phyloP scores from a whole-genome alignment of 2,797 vertebrate species.

The Zenarchopterus dispar region DNA sequence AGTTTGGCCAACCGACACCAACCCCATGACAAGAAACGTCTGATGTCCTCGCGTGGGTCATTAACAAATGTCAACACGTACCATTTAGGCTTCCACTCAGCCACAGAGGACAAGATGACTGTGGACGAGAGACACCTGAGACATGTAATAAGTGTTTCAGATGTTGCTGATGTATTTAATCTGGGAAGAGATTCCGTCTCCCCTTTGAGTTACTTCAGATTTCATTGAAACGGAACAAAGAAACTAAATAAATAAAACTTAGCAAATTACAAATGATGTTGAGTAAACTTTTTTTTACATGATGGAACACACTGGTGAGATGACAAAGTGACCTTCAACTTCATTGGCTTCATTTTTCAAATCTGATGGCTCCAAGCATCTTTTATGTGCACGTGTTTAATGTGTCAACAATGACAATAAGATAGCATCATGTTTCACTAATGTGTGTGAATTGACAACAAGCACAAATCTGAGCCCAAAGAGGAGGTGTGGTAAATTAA shows the following conservation, averaged over 20 bases:
- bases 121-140: slow-evolving; percentile 41
- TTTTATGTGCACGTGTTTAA: background rate
- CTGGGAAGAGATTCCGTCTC: slow-evolving; percentile 2
- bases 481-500: too few species aligned
- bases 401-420: background rate
- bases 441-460: too few species aligned
- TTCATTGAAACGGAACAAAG: background rate
- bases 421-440: too few species aligned
- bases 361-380: background rate
- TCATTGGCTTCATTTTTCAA: background rate
- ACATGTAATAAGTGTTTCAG: slow-evolving; percentile 44
- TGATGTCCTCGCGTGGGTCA: slow-evolving; percentile 61
- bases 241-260: too few species aligned
- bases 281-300: too few species aligned
- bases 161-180: slow-evolving; percentile 44
- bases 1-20: slow-evolving; percentile 7
- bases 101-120: slow-evolving; percentile 39
- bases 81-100: slow-evolving; percentile 50
- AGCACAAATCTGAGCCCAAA: too few species aligned
- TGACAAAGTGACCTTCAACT: too few species aligned
- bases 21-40: slow-evolving; percentile 44
- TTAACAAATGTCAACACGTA: slow-evolving; percentile 66
- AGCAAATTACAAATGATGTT: too few species aligned
- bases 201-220: background rate
- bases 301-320: too few species aligned